Conservation (phyloP, 2,797 vertebrate species). For the Epinephelus awoara region DNA sequence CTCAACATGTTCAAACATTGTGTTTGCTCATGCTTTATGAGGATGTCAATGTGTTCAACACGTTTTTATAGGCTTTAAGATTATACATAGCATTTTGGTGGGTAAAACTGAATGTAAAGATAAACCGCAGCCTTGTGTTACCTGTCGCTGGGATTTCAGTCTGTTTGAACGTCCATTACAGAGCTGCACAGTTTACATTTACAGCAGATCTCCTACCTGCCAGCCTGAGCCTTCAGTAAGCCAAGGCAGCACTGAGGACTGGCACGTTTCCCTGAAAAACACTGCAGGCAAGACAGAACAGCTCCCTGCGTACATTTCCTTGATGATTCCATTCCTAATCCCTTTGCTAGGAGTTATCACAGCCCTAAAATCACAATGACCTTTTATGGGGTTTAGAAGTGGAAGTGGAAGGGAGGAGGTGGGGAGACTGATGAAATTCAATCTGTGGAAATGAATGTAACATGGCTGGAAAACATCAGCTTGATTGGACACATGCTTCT, state of each 20-base stretch:
- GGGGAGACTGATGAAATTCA: not conserved
- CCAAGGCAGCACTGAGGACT: not conserved
- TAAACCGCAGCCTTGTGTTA: not conserved
- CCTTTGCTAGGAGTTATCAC: conserved; percentile 35
- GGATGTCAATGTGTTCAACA: not conserved
- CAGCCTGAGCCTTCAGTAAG: not conserved
- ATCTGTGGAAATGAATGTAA: conserved; percentile 53
- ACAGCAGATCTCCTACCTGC: conserved; percentile 16
- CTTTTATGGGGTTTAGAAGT: conserved; percentile 67
- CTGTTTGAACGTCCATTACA: not conserved
- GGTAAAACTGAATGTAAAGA: not conserved
- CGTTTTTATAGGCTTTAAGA: not conserved
- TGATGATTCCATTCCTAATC: conserved; percentile 36
- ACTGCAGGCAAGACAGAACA: conserved; percentile 26
- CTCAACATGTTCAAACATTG: not conserved
- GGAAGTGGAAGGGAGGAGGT: conserved; percentile 16
- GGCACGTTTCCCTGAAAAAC: conserved; percentile 30
- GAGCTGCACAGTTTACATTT: conserved; percentile 21
- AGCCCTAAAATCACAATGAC: conserved; percentile 48
- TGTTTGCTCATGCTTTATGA: not conserved
- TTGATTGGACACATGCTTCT: conserved; percentile 45
- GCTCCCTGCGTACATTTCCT: conserved; percentile 23
- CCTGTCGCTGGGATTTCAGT: not conserved
- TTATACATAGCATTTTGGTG: not conserved
- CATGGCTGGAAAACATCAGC: conserved; percentile 59